phyloP scores from a whole-genome alignment of 2,888 invertebrate species.

The Mythimna pallens region DNA sequence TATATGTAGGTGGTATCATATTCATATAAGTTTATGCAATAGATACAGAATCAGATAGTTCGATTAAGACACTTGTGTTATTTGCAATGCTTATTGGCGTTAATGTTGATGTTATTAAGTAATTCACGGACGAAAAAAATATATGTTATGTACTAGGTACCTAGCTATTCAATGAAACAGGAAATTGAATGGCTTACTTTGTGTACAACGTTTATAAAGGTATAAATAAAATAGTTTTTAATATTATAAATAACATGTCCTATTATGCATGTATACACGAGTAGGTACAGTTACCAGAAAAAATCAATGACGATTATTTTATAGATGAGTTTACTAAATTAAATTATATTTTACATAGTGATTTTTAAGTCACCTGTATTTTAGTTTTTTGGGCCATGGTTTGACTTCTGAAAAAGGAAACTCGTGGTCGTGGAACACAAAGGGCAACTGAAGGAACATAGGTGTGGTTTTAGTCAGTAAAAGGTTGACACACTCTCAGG shows the following conservation, averaged over 20 bases:
- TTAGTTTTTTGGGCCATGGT: too few species aligned
- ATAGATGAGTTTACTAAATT: not conserved
- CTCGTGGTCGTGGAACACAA: too few species aligned
- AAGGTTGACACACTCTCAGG: too few species aligned
- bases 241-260: not conserved
- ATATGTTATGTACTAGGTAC: not conserved
- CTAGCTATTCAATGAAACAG: conserved; percentile 25
- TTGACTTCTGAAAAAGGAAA: too few species aligned
- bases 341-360: too few species aligned
- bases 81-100: conserved; percentile 49
- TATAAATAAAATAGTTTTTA: not conserved
- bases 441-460: too few species aligned
- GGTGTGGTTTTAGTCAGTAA: too few species aligned
- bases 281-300: not conserved
- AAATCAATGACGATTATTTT: not conserved
- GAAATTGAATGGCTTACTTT: conserved; percentile 6
- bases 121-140: conserved; percentile 51
- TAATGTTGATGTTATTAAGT: conserved; percentile 59
- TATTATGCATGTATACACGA: not conserved
- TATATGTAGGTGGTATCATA: conserved; percentile 12
- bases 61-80: conserved; percentile 69
- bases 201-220: not conserved
- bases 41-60: conserved; percentile 49
- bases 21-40: conserved; percentile 45
- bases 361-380: too few species aligned